phyloP scores from a whole-genome alignment of 2,113 vertebrate species.

The Dromiciops gliroides region DNA sequence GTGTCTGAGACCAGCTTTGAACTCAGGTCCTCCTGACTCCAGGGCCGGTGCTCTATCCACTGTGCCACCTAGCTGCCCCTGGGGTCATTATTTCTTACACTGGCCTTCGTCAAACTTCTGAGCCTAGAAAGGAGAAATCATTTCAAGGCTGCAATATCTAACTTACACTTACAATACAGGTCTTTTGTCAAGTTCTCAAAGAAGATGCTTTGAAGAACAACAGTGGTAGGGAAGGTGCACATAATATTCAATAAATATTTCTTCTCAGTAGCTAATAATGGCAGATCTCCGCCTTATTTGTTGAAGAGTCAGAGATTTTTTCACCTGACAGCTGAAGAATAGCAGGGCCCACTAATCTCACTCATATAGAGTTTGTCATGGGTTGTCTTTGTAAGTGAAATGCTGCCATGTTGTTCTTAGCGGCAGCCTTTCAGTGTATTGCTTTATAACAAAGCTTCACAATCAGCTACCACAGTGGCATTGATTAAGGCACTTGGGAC shows the following conservation, averaged over 20 bases:
- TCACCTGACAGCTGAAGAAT: neutral
- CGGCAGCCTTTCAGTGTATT: slow-evolving; percentile 24
- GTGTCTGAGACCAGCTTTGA: too few relatives aligned
- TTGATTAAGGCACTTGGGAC: slow-evolving; percentile 65
- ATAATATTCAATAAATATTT: neutral
- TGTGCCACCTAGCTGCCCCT: too few relatives aligned
- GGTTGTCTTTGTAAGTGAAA: slow-evolving; percentile 37
- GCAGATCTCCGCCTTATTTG: neutral
- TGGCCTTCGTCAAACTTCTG: slow-evolving; percentile 3
- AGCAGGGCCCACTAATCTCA: neutral
- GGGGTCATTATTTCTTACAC: neutral
- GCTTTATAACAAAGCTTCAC: slow-evolving; percentile 41
- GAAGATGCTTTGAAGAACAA: neutral
- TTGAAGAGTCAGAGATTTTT: slow-evolving; percentile 1
- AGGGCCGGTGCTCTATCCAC: too few relatives aligned
- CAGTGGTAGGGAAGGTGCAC: neutral
- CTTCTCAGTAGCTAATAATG: slow-evolving; percentile 17
- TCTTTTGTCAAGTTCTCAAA: neutral
- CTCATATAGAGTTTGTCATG: neutral
- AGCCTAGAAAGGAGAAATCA: neutral
- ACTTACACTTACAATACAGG: neutral
- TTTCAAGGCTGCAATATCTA: neutral
- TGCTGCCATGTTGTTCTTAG: slow-evolving; percentile 2
- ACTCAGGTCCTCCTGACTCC: too few relatives aligned
- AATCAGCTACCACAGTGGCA: slow-evolving; percentile 30